These are phyloP conservation scores for Puma concolor DNA, from an alignment of 2,113 vertebrate genomes.

Conservation along the genomic window DNA sequence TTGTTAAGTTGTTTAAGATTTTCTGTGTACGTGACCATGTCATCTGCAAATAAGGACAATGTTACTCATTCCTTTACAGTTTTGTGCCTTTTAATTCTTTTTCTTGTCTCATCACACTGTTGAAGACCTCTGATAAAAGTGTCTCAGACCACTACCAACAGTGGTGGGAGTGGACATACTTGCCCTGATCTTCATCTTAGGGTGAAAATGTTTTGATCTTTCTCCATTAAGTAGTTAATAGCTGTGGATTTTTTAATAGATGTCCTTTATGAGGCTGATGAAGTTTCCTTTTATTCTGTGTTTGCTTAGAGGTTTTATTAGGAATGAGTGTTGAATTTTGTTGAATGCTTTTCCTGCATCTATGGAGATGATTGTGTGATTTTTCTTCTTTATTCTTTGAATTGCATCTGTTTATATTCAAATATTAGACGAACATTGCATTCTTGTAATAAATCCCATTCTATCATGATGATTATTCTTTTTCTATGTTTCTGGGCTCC, in stretches of 20 bases:
- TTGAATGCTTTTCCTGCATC: not conserved
- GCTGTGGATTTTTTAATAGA: not conserved
- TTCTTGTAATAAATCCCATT: not conserved
- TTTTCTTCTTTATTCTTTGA: constrained; percentile 49
- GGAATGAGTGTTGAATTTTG: not conserved
- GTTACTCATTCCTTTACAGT: not conserved
- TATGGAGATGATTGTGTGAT: not conserved
- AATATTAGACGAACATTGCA: not conserved
- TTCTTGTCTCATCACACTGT: not conserved
- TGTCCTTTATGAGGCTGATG: not conserved
- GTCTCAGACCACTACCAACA: not conserved
- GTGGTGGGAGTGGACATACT: not conserved
- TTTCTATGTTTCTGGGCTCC: not conserved
- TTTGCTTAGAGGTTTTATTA: too few species aligned
- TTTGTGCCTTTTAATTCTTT: not conserved
- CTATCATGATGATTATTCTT: not conserved
- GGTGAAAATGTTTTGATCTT: not conserved
- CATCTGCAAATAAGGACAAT: not conserved
- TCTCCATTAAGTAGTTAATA: not conserved
- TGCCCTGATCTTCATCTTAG: not conserved
- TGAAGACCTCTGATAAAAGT: not conserved
- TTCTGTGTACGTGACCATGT: not conserved
- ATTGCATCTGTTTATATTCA: not conserved
- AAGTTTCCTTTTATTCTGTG: not conserved
- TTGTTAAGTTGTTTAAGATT: not conserved